These are phyloP conservation scores for Struthidea cinerea DNA, from an alignment of 2,113 vertebrate genomes.

Conservation along the genomic window DNA sequence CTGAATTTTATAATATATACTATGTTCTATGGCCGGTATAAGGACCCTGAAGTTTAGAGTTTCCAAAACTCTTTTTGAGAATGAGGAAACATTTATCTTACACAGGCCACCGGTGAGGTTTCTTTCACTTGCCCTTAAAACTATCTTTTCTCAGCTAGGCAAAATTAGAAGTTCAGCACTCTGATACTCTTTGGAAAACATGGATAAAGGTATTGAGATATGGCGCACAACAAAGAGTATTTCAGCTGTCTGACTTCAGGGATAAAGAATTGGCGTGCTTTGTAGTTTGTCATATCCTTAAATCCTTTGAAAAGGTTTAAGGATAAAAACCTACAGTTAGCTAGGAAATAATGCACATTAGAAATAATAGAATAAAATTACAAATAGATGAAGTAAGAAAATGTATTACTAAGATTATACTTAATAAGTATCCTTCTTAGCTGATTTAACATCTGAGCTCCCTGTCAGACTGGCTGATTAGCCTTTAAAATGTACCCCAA, in stretches of 20 bases:
- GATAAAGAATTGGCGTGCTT: constrained; percentile 22
- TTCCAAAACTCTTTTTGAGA: background rate
- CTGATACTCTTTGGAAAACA: background rate
- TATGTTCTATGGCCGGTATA: background rate
- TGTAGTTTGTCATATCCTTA: constrained; percentile 47
- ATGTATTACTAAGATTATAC: constrained; percentile 41
- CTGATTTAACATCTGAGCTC: constrained; percentile 21
- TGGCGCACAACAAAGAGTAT: background rate
- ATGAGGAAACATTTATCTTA: background rate
- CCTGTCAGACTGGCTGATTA: background rate
- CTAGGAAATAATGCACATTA: background rate
- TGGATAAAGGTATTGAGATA: background rate
- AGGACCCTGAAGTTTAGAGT: background rate
- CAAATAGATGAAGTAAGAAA: constrained; percentile 16
- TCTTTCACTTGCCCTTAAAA: background rate
- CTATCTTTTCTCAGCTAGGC: background rate
- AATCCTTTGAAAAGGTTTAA: constrained; percentile 56
- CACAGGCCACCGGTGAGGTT: background rate
- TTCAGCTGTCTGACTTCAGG: background rate
- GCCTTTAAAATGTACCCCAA: background rate
- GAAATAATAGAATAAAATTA: constrained; percentile 2
- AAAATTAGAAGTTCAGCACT: background rate
- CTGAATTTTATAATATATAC: background rate
- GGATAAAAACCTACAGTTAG: constrained; percentile 8
- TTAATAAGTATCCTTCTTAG: constrained; percentile 24